A percentile compares a stretch with the other conserved stretches of the same genome.
Conservation (phyloP, 1,140 invertebrate species). For the Eubasilissa regina region DNA sequence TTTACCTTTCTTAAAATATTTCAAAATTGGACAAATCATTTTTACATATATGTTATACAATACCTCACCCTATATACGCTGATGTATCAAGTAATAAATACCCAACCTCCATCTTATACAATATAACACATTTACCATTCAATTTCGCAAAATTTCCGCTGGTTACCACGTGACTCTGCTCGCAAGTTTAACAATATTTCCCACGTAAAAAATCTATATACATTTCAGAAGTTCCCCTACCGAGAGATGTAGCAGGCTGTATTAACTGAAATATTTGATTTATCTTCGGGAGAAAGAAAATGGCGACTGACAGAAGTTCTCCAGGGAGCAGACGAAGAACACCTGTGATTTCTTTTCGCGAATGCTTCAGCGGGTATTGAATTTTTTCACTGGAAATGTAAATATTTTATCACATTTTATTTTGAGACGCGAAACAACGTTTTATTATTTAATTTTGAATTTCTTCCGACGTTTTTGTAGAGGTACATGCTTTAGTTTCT, state of each 20-base stretch:
- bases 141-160: constrained; percentile 18
- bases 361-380: constrained; percentile 22
- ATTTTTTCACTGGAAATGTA: constrained; percentile 15
- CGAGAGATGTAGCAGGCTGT: constrained; percentile 12
- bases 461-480: too few species aligned
- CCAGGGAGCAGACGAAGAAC: constrained; percentile 20
- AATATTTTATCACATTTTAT: constrained; percentile 13
- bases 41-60: too few species aligned
- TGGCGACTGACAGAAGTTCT: constrained; percentile 8
- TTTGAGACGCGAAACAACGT: neutral
- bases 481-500: too few species aligned
- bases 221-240: neutral
- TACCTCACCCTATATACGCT: too few species aligned
- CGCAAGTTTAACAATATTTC: constrained; percentile 20
- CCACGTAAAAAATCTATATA: constrained; percentile 10
- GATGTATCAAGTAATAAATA: neutral
- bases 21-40: too few species aligned
- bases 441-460: neutral
- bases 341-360: constrained; percentile 35
- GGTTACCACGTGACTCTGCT: neutral
- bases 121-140: constrained; percentile 37
- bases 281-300: constrained; percentile 13
- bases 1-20: too few species aligned
- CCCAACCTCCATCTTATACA: constrained; percentile 4
- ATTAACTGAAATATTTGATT: constrained; percentile 47